phyloP scores from a whole-genome alignment of 2,797 vertebrate genomes.

The Euphonia xanthogaster region DNA sequence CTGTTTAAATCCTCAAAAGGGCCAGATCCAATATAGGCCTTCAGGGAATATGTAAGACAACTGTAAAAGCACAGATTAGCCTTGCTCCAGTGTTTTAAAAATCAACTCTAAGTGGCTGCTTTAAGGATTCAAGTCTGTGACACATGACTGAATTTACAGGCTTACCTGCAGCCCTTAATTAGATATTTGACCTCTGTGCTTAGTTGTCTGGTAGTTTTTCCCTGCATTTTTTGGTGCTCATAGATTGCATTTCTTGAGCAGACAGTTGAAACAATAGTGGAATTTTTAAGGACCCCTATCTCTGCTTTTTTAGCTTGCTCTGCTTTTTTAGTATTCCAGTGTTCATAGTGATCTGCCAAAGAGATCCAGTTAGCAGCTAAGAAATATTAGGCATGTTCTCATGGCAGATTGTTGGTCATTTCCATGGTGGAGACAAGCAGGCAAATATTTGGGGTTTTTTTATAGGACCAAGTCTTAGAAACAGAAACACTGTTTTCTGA shows the following conservation, averaged over 20 bases:
- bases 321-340: not conserved
- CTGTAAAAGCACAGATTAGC: not conserved
- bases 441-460: not conserved
- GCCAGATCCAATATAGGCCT: not conserved
- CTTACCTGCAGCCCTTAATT: not conserved
- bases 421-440: not conserved
- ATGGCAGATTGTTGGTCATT: not conserved
- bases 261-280: not conserved
- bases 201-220: not conserved
- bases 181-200: not conserved
- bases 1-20: slow-evolving; percentile 11
- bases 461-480: not conserved
- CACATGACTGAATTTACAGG: not conserved
- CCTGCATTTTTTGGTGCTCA: not conserved
- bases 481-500: not conserved
- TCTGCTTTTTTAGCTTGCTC: not conserved
- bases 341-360: not conserved
- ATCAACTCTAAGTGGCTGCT: not conserved
- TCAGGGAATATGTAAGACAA: not conserved
- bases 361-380: not conserved
- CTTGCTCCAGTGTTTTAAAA: not conserved
- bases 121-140: not conserved
- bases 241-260: not conserved
- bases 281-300: not conserved
- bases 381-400: not conserved